Evolutionary conservation across 2,888 invertebrate genomes (phyloP), one percentile per base, ranked within the genome.

Genomic region (Eristalis arbustorum): DNA sequence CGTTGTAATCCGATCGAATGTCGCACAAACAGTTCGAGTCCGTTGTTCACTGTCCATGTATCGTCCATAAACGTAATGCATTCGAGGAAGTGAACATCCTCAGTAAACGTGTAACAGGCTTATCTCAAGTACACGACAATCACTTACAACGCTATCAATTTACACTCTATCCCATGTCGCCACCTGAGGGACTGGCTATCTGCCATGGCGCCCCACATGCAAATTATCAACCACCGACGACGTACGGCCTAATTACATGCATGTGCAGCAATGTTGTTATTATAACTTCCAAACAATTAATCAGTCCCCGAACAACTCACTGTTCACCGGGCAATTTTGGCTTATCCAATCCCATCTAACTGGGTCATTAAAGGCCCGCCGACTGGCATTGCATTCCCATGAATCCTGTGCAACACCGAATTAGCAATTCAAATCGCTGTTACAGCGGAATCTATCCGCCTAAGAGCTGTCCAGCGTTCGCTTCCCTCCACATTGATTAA

Each of bases 371-470:
- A 69, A 64, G 31, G 31, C 18, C 31, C 18, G 22, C 56, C 67
- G 59, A 42, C 14, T 13, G 56, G 11, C 14, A 22, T n/a, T 62
- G 61, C 49, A 74, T 71, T 68, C 42, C 23, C 75, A 66, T 69
- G 69, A n/a, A 66, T 59, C 57, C 64, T 56, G 49, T 74, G 23
- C 64, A 14, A 64, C 37, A 67, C 37, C 2, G 64, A 81, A 85
- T 85, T 81, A 85, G 81, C 81, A 85, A 85, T 85, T 85, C 85
- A 85, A 85, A 85, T 85, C 66, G 81, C 73, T 66, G 64, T 56
- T 42, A 14, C 69, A 72, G 72, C 64, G 64, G 67, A 76, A 69
- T 71, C 57, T 72, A 25, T 57, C 71, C 61, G 10, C 42, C n/a
- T n/a, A 25, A 40, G 18, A 62, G 56, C 34, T 31, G 31, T 77